Evolutionary conservation across 2,113 vertebrate species (phyloP).

Genomic region (Sorex araneus): DNA sequence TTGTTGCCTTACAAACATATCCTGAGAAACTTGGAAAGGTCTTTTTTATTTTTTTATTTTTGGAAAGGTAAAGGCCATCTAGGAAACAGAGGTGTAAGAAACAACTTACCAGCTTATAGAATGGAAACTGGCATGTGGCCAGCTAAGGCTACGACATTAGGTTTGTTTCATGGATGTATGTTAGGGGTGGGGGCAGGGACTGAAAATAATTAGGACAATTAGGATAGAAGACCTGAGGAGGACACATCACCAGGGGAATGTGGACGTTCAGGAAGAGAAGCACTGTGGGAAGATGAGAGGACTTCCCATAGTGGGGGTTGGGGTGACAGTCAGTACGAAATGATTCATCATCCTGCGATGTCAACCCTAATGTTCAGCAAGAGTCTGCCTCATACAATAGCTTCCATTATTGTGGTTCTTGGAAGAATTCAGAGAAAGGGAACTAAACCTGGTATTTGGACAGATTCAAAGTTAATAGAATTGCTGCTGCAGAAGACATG

Average conservation of each 20-base stretch:
- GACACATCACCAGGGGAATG: neutral
- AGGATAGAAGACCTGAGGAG: neutral
- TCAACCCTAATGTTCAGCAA: neutral
- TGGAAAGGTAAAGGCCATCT: neutral
- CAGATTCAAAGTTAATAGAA: neutral
- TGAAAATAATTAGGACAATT: neutral
- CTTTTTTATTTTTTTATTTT: too few relatives aligned
- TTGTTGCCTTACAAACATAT: conserved; percentile 24
- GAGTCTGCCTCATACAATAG: neutral
- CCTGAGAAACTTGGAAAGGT: neutral
- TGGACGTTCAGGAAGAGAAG: neutral
- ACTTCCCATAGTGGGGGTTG: neutral
- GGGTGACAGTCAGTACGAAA: neutral
- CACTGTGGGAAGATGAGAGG: neutral
- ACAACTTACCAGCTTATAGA: neutral
- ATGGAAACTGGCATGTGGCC: neutral
- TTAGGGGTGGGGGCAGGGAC: neutral
- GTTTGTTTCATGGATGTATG: neutral
- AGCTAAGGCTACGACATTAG: neutral
- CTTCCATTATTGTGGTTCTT: neutral
- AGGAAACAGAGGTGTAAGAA: neutral
- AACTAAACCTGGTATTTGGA: neutral
- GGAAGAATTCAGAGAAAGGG: neutral
- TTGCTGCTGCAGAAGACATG: neutral
- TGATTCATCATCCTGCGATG: neutral